Evolutionary conservation across 2,797 vertebrate genomes (phyloP).

Genomic region (Enteromius afrohamiltoni): DNA sequence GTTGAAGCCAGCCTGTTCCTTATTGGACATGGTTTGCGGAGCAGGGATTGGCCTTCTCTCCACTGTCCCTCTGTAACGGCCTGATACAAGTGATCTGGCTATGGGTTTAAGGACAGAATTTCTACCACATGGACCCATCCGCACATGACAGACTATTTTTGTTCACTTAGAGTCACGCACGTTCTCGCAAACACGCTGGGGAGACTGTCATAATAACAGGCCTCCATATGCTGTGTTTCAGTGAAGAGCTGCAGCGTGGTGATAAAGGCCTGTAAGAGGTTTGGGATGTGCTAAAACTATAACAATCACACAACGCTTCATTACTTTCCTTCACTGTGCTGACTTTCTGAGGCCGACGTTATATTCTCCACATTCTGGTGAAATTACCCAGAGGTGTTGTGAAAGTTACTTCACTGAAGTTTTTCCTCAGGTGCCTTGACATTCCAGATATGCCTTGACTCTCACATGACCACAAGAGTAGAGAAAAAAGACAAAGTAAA

Average conservation of each 20-base stretch:
- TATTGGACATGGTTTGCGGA: constrained; percentile 41
- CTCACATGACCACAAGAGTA: constrained; percentile 47
- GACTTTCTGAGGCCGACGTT: constrained; percentile 7
- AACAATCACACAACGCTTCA: constrained; percentile 46
- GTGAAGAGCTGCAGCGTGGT: constrained; percentile 35
- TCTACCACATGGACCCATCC: constrained; percentile 15
- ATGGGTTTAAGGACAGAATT: constrained; percentile 29
- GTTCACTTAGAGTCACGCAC: constrained; percentile 3
- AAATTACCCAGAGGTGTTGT: constrained; percentile 9
- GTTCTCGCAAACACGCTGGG: constrained; percentile 39
- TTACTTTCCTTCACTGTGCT: constrained; percentile 15
- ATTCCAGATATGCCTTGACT: constrained; percentile 56
- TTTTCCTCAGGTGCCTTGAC: constrained; percentile 39
- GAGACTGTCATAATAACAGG: constrained; percentile 45
- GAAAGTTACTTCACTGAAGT: constrained; percentile 42
- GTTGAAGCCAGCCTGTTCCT: constrained; percentile 34
- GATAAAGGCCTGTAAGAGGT: constrained; percentile 53
- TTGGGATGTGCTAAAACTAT: constrained; percentile 36
- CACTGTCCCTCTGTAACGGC: constrained; percentile 39
- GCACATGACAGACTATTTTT: constrained; percentile 18
- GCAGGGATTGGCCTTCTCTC: constrained; percentile 32
- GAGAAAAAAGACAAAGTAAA: constrained; percentile 47
- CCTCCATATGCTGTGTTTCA: constrained; percentile 46
- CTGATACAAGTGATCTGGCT: constrained; percentile 50
- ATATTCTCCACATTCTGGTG: constrained; percentile 5